Percentiles rank a stretch among this genome's conserved stretches.
Conservation (phyloP, 2,113 vertebrate species). For the Climacteris rufus region DNA sequence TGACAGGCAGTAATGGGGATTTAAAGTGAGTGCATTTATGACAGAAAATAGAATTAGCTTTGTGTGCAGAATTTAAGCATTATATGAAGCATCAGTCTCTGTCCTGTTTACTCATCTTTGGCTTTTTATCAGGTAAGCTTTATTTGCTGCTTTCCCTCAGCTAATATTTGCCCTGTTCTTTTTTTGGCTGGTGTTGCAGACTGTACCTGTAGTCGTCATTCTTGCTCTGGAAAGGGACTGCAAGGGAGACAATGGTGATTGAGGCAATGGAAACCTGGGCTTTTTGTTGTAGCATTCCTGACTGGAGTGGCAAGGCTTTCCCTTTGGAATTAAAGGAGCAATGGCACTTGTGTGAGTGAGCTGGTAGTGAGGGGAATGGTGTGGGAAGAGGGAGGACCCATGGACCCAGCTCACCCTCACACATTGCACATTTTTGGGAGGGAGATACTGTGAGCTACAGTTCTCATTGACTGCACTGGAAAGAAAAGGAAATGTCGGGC, state of each 20-base stretch:
- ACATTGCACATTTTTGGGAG: neutral
- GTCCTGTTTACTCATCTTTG: neutral
- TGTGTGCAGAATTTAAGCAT: neutral
- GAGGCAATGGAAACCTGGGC: neutral
- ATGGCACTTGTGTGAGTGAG: neutral
- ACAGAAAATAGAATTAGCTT: neutral
- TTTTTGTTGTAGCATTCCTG: neutral
- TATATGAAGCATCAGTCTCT: neutral
- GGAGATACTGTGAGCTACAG: neutral
- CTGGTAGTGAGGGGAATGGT: accelerated
- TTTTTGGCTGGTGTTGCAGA: neutral
- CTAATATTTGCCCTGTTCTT: neutral
- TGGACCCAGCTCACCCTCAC: accelerated
- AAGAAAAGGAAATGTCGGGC: neutral
- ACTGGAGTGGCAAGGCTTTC: neutral
- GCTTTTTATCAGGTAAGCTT: neutral
- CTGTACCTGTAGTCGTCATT: neutral
- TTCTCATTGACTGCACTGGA: neutral
- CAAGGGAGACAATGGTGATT: neutral
- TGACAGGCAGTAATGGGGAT: neutral
- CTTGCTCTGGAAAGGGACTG: neutral
- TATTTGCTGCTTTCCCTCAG: neutral
- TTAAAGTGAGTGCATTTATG: neutral
- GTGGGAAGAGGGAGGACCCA: accelerated
- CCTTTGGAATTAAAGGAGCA: neutral